phyloP scores from a whole-genome alignment of 2,888 invertebrate species.

The Tachina fera region DNA sequence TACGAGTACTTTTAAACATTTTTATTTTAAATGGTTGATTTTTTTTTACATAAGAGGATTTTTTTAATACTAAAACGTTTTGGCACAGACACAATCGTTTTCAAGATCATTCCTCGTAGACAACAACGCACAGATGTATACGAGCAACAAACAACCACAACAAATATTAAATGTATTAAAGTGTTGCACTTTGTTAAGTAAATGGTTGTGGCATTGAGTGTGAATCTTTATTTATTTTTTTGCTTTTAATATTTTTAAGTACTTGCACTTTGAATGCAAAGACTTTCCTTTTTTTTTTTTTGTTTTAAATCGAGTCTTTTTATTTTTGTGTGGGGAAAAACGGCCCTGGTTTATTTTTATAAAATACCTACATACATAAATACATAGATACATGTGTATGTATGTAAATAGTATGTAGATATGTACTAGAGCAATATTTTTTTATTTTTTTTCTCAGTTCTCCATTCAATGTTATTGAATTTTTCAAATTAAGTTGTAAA shows the following conservation, averaged over 20 bases:
- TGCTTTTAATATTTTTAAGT: constrained; percentile 37
- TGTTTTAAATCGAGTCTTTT: neutral
- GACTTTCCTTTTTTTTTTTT: neutral
- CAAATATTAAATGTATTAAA: constrained; percentile 34
- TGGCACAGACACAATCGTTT: constrained; percentile 65
- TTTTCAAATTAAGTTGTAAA: neutral
- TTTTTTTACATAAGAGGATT: constrained; percentile 1
- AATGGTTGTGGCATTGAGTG: constrained; percentile 20
- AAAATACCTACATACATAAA: neutral
- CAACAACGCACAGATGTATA: constrained; percentile 48
- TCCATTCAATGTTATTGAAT: constrained; percentile 20
- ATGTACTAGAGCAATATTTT: neutral
- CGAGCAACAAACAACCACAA: constrained; percentile 33
- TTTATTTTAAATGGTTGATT: constrained; percentile 32
- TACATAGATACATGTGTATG: neutral
- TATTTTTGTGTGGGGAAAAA: constrained; percentile 9
- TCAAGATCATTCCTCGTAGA: constrained; percentile 65
- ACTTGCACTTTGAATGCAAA: constrained; percentile 53
- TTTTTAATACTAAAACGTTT: constrained; percentile 12
- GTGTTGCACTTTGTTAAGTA: constrained; percentile 47
- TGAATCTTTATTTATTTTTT: neutral
- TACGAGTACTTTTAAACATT: constrained; percentile 5
- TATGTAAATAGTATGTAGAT: neutral
- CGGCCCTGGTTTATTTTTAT: constrained; percentile 39
- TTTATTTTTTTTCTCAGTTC: constrained; percentile 4